Evolutionary conservation across 2,797 vertebrate species (phyloP), one percentile per base, ranked within the genome.

Genomic region (Scleropages formosus): DNA sequence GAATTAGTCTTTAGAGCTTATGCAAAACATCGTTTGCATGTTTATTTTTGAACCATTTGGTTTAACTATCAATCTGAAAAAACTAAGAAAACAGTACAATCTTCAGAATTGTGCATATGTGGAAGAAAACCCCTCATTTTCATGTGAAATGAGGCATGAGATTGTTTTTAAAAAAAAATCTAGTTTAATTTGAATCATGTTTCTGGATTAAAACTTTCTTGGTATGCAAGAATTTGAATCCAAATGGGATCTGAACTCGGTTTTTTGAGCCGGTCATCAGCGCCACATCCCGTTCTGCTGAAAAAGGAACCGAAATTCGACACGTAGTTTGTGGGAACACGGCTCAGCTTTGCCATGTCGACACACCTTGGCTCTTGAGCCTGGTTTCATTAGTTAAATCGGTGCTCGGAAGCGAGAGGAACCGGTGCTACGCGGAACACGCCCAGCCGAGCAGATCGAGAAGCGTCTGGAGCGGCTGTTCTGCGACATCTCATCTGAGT

Each of bases 401-500:
- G 84, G 80, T 77, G 82, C 82, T 82, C 20, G 71, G 81, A 88
- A 78, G 83, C 83, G 16, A 61, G 12, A 18, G 47, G 27, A 56
- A 56, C 79, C 80, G 91, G 89, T 90, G 91, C 90, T 92, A 90
- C 44, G 9, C 75, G 80, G 83, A 75, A 72, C 24, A 58, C 39
- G 72, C 74, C 76, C 74, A 68, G 72, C 60, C 73, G 73, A 61
- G 75, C 78, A 69, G 78, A 75, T 63, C 16, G 18, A n/a, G 16
- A 24, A 61, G 9, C 39, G n/a, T 31, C 44, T 75, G 47, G 56
- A 44, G 16, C 18, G 26, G 75, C 74, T 62, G 74, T n/a, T 64
- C 68, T 79, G 73, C 73, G 58, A 62, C 18, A 15, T 78, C 49
- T 56, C 8, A 47, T 75, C 70, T 46, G 6, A 39, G 53, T 78